A percentile compares a stretch with the other conserved stretches of the same genome.
These are phyloP conservation scores for Ischnus inquisitorius DNA, from an alignment of 2,888 invertebrate genomes.

Conservation along the genomic window DNA sequence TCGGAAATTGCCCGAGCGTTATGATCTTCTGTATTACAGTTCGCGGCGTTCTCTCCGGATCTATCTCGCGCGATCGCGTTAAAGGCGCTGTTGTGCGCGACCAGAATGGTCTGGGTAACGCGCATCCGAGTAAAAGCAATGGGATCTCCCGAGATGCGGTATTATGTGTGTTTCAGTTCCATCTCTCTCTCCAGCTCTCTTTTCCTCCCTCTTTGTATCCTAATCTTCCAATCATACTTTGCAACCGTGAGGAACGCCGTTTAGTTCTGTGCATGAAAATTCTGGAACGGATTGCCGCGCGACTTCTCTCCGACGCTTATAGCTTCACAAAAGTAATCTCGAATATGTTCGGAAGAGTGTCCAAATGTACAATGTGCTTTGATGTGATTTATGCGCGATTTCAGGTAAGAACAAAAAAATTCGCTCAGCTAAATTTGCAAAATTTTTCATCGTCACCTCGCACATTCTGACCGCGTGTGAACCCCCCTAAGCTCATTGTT, in stretches of 20 bases:
- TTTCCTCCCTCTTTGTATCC: background rate
- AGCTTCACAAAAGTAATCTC: background rate
- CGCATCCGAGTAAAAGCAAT: conserved; percentile 21
- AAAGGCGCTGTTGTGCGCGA: conserved; percentile 20
- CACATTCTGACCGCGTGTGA: background rate
- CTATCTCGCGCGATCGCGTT: conserved; percentile 53
- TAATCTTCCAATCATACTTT: conserved; percentile 36
- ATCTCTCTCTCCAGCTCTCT: background rate
- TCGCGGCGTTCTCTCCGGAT: conserved; percentile 46
- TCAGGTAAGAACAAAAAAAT: conserved; percentile 26
- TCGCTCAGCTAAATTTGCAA: conserved; percentile 8
- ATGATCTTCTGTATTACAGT: conserved; percentile 60
- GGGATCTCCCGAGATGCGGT: conserved; percentile 31
- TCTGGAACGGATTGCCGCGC: conserved; percentile 1
- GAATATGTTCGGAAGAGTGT: background rate
- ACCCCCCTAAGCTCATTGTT: conserved; percentile 40
- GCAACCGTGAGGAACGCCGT: conserved; percentile 7
- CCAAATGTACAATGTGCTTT: background rate
- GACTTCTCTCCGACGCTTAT: background rate
- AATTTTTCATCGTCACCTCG: conserved; percentile 37
- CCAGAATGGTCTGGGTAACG: conserved; percentile 30
- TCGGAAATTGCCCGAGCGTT: conserved; percentile 56
- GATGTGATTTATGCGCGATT: background rate
- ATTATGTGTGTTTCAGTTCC: conserved; percentile 6
- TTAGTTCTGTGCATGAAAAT: conserved; percentile 9